phyloP scores from a whole-genome alignment of 2,888 invertebrate species.

The Lasioglossum malachurum region DNA sequence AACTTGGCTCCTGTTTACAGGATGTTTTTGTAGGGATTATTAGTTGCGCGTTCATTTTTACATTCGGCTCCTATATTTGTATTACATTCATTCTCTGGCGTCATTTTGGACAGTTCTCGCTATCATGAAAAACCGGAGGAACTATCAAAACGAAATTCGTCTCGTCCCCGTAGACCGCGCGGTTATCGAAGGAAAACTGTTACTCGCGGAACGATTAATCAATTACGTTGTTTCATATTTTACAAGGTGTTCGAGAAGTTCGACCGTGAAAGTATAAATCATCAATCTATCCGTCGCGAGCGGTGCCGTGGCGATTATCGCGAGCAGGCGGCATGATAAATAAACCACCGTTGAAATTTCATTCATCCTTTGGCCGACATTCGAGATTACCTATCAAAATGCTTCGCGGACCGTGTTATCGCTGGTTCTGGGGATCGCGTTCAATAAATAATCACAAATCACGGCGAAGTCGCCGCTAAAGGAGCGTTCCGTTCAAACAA shows the following conservation, averaged over 20 bases:
- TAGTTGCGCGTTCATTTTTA: too few species aligned
- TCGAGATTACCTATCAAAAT: background rate
- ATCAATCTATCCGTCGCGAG: background rate
- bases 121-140: background rate
- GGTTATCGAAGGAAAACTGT: background rate
- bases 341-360: background rate
- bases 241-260: background rate
- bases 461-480: background rate
- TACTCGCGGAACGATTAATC: background rate
- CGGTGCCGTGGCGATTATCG: background rate
- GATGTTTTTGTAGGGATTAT: too few species aligned
- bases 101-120: background rate
- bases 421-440: background rate
- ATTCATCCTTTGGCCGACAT: constrained; percentile 19
- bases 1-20: too few species aligned
- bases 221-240: constrained; percentile 14
- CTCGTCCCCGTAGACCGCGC: background rate
- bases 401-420: background rate
- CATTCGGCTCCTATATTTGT: too few species aligned
- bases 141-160: background rate
- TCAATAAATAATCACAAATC: constrained; percentile 3
- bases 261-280: background rate
- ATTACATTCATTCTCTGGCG: too few species aligned
- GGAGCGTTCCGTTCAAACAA: background rate
- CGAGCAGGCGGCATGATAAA: background rate